Evolutionary conservation across 1,140 invertebrate genomes (phyloP).

Genomic region (Leptopilina boulardi): DNA sequence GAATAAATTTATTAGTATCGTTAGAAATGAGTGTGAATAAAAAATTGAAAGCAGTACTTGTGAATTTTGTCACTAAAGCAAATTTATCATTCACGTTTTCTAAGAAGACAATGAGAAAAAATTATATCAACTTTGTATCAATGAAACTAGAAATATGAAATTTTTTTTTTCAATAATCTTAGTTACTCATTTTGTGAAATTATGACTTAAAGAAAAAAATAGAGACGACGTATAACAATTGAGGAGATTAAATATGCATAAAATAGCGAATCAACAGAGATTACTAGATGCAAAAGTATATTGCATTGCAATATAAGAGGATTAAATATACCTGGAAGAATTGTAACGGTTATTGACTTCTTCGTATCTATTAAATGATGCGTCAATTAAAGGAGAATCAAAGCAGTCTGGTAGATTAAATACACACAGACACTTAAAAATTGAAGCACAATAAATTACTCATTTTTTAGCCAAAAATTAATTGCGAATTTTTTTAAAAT

Average conservation of each 20-base stretch:
- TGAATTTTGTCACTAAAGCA: too few species aligned
- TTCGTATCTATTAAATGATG: neutral
- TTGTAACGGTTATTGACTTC: constrained; percentile 20
- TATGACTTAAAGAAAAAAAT: neutral
- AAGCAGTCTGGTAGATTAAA: neutral
- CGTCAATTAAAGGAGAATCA: neutral
- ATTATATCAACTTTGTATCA: too few species aligned
- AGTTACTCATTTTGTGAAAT: neutral
- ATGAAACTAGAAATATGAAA: too few species aligned
- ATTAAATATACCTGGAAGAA: constrained; percentile 17
- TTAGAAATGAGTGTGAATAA: too few species aligned
- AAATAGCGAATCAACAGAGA: neutral
- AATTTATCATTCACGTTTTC: too few species aligned
- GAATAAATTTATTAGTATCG: too few species aligned
- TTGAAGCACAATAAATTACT: too few species aligned
- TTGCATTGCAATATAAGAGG: neutral
- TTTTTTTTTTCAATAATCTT: neutral
- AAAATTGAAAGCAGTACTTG: too few species aligned
- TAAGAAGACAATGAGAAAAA: too few species aligned
- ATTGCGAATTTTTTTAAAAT: too few species aligned
- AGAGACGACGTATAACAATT: neutral
- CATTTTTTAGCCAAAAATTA: too few species aligned
- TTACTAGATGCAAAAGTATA: constrained; percentile 2
- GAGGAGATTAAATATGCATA: neutral
- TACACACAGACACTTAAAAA: too few species aligned